phyloP scores from a whole-genome alignment of 2,797 vertebrate species.

The Scolopax bukidnonensis region DNA sequence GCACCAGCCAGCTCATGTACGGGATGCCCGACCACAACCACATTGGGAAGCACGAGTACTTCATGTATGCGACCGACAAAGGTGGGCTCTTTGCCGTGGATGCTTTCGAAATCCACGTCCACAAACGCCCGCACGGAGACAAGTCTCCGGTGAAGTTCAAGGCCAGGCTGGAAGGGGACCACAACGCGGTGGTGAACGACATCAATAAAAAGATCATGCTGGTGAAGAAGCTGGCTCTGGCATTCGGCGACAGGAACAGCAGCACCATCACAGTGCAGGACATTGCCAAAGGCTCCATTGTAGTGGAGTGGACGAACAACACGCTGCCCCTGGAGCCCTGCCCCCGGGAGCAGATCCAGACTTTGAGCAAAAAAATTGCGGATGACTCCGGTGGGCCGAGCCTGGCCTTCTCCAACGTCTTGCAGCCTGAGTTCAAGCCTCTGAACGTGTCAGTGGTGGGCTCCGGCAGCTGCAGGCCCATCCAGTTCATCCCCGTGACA shows the following conservation, averaged over 20 bases:
- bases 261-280: slow-evolving; percentile 90
- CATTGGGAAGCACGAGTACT: slow-evolving; percentile 93
- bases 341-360: slow-evolving; percentile 88
- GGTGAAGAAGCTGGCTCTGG: slow-evolving; percentile 90
- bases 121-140: slow-evolving; percentile 84
- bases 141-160: slow-evolving; percentile 88
- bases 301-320: slow-evolving; percentile 97
- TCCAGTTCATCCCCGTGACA: slow-evolving; percentile 85
- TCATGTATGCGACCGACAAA: slow-evolving; percentile 95
- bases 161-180: slow-evolving; percentile 88
- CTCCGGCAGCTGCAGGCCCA: slow-evolving; percentile 84
- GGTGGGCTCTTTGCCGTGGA: slow-evolving; percentile 89
- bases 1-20: slow-evolving; percentile 96
- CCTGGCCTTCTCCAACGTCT: slow-evolving; percentile 74
- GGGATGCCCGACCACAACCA: slow-evolving; percentile 90
- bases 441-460: slow-evolving; percentile 84
- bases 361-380: slow-evolving; percentile 85
- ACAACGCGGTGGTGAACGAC: slow-evolving; percentile 82
- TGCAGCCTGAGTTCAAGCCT: slow-evolving; percentile 92
- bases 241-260: slow-evolving; percentile 92
- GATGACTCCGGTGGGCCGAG: slow-evolving; percentile 82
- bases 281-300: slow-evolving; percentile 89
- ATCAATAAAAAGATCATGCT: slow-evolving; percentile 93
- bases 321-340: slow-evolving; percentile 90
- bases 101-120: slow-evolving; percentile 94